A percentile compares a stretch with the other conserved stretches of the same genome.
Evolutionary conservation across 2,113 vertebrate genomes (phyloP).

Genomic region (Lophius piscatorius): DNA sequence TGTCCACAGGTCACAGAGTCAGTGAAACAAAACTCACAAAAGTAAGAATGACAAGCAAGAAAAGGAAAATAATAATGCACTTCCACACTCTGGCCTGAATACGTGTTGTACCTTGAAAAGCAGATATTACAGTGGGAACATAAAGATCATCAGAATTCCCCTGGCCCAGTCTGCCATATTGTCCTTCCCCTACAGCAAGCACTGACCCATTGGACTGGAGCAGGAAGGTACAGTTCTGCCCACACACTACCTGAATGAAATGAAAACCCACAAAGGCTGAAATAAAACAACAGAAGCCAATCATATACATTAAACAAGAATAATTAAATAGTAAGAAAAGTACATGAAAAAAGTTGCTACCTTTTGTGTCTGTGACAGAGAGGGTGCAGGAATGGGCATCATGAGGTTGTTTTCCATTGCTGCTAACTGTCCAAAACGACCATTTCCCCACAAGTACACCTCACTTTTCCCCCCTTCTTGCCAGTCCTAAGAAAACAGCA

Average conservation of each 20-base stretch:
- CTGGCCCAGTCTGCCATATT: slow-evolving; percentile 83
- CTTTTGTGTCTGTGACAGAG: slow-evolving; percentile 82
- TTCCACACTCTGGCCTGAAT: too few relatives aligned
- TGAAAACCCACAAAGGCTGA: background rate
- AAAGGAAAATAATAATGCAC: background rate
- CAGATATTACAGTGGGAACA: slow-evolving; percentile 81
- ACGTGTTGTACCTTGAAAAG: slow-evolving; percentile 78
- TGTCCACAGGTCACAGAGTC: slow-evolving; percentile 32
- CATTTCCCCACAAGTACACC: slow-evolving; percentile 84
- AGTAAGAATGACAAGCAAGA: background rate
- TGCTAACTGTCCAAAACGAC: slow-evolving; percentile 82
- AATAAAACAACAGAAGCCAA: background rate
- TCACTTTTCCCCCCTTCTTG: slow-evolving; percentile 83
- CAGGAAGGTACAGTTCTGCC: slow-evolving; percentile 85
- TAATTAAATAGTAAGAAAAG: too few relatives aligned
- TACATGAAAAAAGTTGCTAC: slow-evolving; percentile 40
- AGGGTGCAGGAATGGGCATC: slow-evolving; percentile 76
- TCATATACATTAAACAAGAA: too few relatives aligned
- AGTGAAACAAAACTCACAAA: background rate
- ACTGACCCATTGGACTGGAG: slow-evolving; percentile 82
- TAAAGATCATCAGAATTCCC: slow-evolving; percentile 85
- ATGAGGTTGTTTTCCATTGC: slow-evolving; percentile 78
- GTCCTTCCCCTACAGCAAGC: slow-evolving; percentile 83
- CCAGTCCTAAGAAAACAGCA: slow-evolving; percentile 77
- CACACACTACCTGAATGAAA: slow-evolving; percentile 79